These are phyloP conservation scores for Halocynthia roretzi DNA, from an alignment of 23 tunicate genomes.

Conservation along the genomic window DNA sequence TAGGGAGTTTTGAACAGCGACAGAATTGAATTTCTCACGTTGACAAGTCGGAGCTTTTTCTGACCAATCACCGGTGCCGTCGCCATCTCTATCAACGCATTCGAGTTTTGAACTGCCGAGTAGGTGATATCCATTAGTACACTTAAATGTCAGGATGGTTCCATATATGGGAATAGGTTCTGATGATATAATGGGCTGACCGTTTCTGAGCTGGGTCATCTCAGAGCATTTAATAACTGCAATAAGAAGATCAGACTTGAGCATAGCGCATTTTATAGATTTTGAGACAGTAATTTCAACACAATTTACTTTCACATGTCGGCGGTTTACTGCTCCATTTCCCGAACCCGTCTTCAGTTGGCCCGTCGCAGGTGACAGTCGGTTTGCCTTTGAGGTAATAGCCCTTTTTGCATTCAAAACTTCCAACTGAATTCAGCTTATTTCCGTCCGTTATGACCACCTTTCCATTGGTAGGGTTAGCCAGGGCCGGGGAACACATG, in stretches of 20 bases:
- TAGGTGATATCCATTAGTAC: conserved; percentile 30
- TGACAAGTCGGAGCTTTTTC: conserved; percentile 27
- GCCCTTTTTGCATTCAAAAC: conserved; percentile 2
- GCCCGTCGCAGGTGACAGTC: neutral
- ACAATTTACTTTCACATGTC: conserved; percentile 47
- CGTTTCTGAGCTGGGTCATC: neutral
- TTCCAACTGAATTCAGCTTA: neutral
- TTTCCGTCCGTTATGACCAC: neutral
- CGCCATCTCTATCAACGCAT: conserved; percentile 38
- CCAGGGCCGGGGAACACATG: neutral
- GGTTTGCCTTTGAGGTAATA: conserved; percentile 2
- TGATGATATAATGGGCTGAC: neutral
- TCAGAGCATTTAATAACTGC: conserved; percentile 5
- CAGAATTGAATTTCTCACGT: conserved; percentile 17
- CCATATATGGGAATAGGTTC: conserved; percentile 7
- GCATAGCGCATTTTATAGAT: neutral
- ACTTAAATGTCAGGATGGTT: conserved; percentile 9
- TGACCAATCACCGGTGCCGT: conserved; percentile 48
- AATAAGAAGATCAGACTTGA: neutral
- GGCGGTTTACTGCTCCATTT: conserved; percentile 38
- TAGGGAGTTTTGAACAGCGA: too few relatives aligned
- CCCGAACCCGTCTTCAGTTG: conserved; percentile 8
- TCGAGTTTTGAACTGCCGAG: conserved; percentile 13
- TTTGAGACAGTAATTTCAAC: neutral
- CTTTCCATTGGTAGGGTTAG: neutral